phyloP scores from a whole-genome alignment of 2,797 vertebrate species.

The Gallinago stenura region DNA sequence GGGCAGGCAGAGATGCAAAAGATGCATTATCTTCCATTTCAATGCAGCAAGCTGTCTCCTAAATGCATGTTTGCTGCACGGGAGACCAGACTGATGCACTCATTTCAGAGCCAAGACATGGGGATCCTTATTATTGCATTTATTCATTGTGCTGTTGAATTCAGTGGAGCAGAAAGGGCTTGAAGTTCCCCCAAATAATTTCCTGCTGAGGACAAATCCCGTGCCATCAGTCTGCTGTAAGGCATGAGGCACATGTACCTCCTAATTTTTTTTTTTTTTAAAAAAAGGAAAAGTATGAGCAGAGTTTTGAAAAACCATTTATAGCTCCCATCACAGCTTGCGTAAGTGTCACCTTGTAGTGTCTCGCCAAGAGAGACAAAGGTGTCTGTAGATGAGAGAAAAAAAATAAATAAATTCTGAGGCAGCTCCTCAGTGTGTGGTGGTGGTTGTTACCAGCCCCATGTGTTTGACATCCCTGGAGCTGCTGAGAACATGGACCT shows the following conservation, averaged over 20 bases:
- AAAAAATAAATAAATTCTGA: too few relatives aligned
- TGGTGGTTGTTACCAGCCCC: not conserved
- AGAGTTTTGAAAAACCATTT: not conserved
- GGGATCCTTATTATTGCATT: not conserved
- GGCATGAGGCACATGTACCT: not conserved
- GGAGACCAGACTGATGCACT: not conserved
- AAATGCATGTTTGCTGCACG: not conserved
- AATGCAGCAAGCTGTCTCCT: not conserved
- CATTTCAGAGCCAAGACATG: not conserved
- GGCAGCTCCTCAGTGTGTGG: not conserved
- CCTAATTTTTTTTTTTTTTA: not conserved
- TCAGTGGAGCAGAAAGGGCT: not conserved
- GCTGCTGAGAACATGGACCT: not conserved
- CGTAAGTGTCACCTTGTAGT: not conserved
- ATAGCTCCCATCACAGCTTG: not conserved
- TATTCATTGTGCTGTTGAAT: not conserved
- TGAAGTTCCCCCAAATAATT: not conserved
- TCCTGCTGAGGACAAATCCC: not conserved
- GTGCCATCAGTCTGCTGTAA: not conserved
- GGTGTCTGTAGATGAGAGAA: not conserved
- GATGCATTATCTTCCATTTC: not conserved
- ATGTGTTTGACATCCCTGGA: not conserved
- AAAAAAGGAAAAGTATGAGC: fast-evolving
- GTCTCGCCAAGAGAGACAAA: not conserved
- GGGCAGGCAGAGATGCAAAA: fast-evolving